Evolutionary conservation across 2,113 vertebrate species (phyloP), one percentile per base, ranked within the genome.

Genomic region (Gopherus evgoodei): DNA sequence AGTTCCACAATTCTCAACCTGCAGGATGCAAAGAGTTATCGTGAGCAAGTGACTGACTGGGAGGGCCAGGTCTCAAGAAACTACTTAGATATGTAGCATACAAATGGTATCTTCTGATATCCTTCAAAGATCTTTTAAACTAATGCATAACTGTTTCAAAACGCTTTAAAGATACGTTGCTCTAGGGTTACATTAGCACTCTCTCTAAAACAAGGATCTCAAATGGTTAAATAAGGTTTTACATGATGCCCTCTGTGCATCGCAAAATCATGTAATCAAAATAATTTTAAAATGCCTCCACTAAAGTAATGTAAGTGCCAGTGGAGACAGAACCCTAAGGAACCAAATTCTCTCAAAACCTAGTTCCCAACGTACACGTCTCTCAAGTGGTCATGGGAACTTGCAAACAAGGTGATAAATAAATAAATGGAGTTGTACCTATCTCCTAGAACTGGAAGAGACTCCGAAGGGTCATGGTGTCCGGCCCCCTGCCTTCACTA

Each of bases 1-100:
- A 98, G 83, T 47, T 97, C 98, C 93, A 94, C 29, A 0, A 98
- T 96, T 22, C 86, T 95, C 81, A 98, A 90, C 79, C 98, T 98
- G 94, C 11, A 9, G 86, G 49, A 35, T 81, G 84, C 47, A 86
- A 49, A 72, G 44, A 19, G 13, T 3, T 13, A 38, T 0, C 0
- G 3, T 5, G 8, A 6, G 14, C 57, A 69, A 84, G 79, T n/a
- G 35, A 4, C 11, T 11, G 1, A 4, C 31, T 11, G 5, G 0
- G 0, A 2, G 85, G 1, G 62, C 16, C 4, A n/a, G 35, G 21
- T 38, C 90, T 0, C 3, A n/a, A n/a, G 35, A 69, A 17, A 35
- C 14, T 13, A 31, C 59, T 62, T 12, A 62, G 25, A 27, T 27
- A 57, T 57, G 25, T 29, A 14, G 59, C 6, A 62, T 29, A 35